Conservation (phyloP, 2,113 vertebrate genomes). For the Echinops telfairi region DNA sequence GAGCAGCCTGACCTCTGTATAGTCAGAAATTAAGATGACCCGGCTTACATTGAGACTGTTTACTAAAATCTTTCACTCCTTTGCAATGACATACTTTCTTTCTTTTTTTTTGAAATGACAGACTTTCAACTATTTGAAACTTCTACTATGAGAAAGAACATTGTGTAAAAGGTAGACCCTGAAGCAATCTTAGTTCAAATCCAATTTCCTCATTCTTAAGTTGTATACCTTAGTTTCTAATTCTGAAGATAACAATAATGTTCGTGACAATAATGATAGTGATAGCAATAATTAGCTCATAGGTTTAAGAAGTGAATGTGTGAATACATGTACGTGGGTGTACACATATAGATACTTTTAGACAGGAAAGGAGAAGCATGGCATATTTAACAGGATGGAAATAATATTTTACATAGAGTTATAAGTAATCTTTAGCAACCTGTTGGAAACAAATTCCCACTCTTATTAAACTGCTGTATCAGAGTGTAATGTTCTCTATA, state of each 20-base stretch:
- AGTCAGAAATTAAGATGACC: not conserved
- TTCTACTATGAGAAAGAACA: too few species aligned
- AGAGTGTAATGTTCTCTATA: too few species aligned
- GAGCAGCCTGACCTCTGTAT: not conserved
- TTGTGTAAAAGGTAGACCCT: not conserved
- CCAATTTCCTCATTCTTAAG: not conserved
- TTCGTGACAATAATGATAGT: not conserved
- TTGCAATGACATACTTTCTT: too few species aligned
- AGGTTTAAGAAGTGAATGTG: too few species aligned
- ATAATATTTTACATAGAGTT: too few species aligned
- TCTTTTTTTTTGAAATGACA: not conserved
- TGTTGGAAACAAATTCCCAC: too few species aligned
- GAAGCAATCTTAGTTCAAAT: constrained; percentile 28
- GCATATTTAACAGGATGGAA: too few species aligned
- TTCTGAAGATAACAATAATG: not conserved
- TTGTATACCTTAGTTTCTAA: not conserved
- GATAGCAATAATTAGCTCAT: not conserved
- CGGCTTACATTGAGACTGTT: not conserved
- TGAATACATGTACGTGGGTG: too few species aligned
- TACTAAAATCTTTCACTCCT: not conserved
- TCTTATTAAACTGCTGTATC: too few species aligned
- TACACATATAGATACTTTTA: too few species aligned
- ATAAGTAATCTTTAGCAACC: too few species aligned
- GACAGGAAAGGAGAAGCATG: too few species aligned
- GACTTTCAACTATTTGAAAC: not conserved